Evolutionary conservation across 2,797 vertebrate species (phyloP), one percentile per base, ranked within the genome.

Genomic region (Catharus ustulatus): DNA sequence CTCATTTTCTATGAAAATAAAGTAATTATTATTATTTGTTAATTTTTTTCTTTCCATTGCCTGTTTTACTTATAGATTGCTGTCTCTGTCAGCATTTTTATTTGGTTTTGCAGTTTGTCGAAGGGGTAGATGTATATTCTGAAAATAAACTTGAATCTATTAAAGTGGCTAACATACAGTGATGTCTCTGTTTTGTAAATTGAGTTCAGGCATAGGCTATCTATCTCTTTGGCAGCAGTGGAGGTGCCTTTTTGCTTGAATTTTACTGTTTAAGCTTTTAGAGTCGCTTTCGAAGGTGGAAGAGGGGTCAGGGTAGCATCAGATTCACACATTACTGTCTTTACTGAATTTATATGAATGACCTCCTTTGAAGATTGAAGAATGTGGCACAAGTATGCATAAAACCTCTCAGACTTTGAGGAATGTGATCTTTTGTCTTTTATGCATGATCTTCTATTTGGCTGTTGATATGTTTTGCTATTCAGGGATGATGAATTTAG

Each of bases 301-400:
- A 97, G 89, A 95, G 95, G 80, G 97, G 98, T 98, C 98, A 98
- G 96, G 96, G 96, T 97, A 95, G 97, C 96, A 97, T 97, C 96
- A 97, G 96, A 98, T 97, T 97, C 97, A 97, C 97, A 97, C 95
- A 98, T 98, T 98, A 98, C 98, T 98, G 97, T 98, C 98, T 97
- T 98, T 97, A 96, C 97, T 97, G 97, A 98, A 98, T 98, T 98
- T 98, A 98, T 98, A 98, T 97, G 98, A 98, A 97, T 95, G 97
- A 97, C 98, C 97, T 98, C 97, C 97, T 98, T 95, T 97, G 96
- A 97, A 98, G 97, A 98, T 95, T 98, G 97, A 98, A 96, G 97
- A 97, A 96, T 93, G 85, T 92, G 95, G 93, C 92, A 91, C 57
- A 7, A 95, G 90, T 94, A 96, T 97, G 96, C 96, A 95, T 84